phyloP scores from a whole-genome alignment of 2,113 vertebrate genomes.

The Boulengeromyrus knoepffleri region DNA sequence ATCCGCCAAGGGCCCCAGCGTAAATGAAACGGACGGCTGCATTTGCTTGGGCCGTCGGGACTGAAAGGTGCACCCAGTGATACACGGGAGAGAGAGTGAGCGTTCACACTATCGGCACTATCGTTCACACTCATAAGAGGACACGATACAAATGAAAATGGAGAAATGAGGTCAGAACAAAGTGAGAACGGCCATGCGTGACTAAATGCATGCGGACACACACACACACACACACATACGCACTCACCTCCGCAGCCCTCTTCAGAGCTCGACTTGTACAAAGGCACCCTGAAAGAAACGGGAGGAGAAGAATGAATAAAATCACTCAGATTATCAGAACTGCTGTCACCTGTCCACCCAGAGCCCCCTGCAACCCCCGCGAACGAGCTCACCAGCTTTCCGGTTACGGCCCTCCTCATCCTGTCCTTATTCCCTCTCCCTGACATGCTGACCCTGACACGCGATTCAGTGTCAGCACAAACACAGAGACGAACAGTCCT shows the following conservation, averaged over 20 bases:
- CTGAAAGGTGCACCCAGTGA: background rate
- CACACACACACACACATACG: background rate
- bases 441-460: background rate
- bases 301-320: background rate
- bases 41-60: background rate
- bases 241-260: conserved; percentile 83
- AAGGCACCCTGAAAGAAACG: conserved; percentile 64
- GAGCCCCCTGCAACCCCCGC: background rate
- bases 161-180: background rate
- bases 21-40: background rate
- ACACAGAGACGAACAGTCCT: background rate
- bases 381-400: background rate
- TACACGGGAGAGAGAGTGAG: background rate
- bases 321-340: background rate
- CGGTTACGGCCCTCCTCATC: background rate
- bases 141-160: background rate
- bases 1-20: background rate
- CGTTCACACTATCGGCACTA: background rate
- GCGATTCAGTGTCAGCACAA: background rate
- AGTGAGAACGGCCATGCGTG: background rate
- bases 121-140: background rate
- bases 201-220: background rate
- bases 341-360: background rate
- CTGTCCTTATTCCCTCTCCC: background rate
- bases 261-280: conserved; percentile 93